Percentiles rank a stretch among this genome's conserved stretches.
These are phyloP conservation scores for Harmothoe impar DNA, from an alignment of 2,888 invertebrate genomes.

Conservation along the genomic window DNA sequence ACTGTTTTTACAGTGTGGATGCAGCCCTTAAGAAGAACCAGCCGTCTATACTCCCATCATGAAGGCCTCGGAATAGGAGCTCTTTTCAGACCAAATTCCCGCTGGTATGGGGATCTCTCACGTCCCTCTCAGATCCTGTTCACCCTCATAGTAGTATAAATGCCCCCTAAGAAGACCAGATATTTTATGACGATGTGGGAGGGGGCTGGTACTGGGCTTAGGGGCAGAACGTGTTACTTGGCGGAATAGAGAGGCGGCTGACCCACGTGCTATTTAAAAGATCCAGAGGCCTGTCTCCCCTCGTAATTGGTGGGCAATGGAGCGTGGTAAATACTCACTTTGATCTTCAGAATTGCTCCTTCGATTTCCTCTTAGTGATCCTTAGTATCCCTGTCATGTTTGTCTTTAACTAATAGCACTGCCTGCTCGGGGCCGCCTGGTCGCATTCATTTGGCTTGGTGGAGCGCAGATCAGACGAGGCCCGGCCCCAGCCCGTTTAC, in stretches of 20 bases:
- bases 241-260: background rate
- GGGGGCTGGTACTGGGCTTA: background rate
- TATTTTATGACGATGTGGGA: background rate
- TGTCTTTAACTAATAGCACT: conserved; percentile 57
- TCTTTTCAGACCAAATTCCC: background rate
- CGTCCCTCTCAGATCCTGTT: background rate
- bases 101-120: background rate
- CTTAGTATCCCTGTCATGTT: conserved; percentile 58
- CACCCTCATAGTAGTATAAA: background rate
- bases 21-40: no score
- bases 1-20: no score
- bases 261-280: conserved; percentile 38
- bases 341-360: conserved; percentile 56
- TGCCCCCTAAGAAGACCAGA: conserved; percentile 15
- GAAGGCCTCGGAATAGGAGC: no score
- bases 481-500: background rate
- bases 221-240: conserved; percentile 26
- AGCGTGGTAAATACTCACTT: conserved; percentile 37
- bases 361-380: conserved; percentile 52
- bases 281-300: background rate
- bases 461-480: conserved; percentile 48
- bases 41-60: no score
- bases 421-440: conserved; percentile 31
- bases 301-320: conserved; percentile 51
- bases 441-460: conserved; percentile 2